Evolutionary conservation across 2,113 vertebrate species (phyloP).

Genomic region (Perognathus longimembris): DNA sequence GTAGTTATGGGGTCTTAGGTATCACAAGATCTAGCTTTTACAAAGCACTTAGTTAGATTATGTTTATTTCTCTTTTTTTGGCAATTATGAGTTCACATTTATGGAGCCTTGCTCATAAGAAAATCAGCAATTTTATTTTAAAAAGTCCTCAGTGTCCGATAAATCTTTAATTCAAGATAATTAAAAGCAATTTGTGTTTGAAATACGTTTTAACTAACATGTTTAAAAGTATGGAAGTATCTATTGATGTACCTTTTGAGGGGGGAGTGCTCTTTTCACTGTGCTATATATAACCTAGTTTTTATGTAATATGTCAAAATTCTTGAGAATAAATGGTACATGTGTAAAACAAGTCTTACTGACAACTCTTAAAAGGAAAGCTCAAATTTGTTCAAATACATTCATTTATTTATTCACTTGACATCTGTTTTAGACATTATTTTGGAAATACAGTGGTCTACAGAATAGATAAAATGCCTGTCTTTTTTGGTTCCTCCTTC

Average conservation of each 20-base stretch:
- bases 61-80: not conserved
- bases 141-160: constrained; percentile 10
- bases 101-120: constrained; percentile 42
- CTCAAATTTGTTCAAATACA: constrained; percentile 46
- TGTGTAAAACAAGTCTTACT: constrained; percentile 38
- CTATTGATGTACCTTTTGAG: not conserved
- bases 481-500: not conserved
- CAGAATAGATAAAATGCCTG: constrained; percentile 46
- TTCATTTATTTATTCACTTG: constrained; percentile 31
- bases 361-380: constrained; percentile 11
- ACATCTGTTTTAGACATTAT: constrained; percentile 45
- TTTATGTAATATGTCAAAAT: constrained; percentile 20
- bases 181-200: constrained; percentile 35
- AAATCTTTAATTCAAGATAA: constrained; percentile 31
- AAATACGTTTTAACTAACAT: not conserved
- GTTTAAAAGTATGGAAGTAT: constrained; percentile 56
- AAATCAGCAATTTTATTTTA: constrained; percentile 38
- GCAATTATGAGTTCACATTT: constrained; percentile 49
- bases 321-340: constrained; percentile 29
- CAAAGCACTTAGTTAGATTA: not conserved
- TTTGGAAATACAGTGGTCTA: constrained; percentile 4
- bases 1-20: not conserved
- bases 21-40: constrained; percentile 37
- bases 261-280: not conserved
- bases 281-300: not conserved